Percentiles rank a stretch among this genome's conserved stretches.
Conservation (phyloP, 2,113 vertebrate genomes). For the Xenopus laevis region DNA sequence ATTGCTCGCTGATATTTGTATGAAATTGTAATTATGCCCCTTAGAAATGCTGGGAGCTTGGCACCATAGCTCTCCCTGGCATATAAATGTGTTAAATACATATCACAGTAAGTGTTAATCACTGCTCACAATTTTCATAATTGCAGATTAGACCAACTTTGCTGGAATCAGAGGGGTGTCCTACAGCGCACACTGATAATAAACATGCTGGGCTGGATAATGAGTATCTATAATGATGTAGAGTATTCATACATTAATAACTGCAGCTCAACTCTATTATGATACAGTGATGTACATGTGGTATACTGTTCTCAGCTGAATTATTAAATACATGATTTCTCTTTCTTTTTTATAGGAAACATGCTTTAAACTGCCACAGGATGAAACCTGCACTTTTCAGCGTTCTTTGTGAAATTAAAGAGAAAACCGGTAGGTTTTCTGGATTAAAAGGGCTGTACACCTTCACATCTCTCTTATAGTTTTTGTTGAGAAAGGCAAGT, state of each 20-base stretch:
- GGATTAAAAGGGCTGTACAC: no score
- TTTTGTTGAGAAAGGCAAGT: no score
- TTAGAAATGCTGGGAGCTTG: neutral
- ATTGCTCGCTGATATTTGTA: neutral
- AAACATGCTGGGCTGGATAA: neutral
- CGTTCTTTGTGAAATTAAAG: conserved; percentile 90
- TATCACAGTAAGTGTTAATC: conserved; percentile 3
- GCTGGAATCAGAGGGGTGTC: neutral
- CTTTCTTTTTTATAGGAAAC: conserved; percentile 55
- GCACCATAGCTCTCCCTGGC: neutral
- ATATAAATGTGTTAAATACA: conserved; percentile 1
- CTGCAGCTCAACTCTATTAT: neutral
- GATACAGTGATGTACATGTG: neutral
- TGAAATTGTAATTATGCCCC: neutral
- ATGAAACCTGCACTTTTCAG: conserved; percentile 92
- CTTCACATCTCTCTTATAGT: no score
- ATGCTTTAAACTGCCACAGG: conserved; percentile 81
- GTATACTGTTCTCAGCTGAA: neutral
- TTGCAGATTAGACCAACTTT: conserved; percentile 3
- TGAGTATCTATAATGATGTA: conserved; percentile 1
- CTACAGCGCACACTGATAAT: neutral
- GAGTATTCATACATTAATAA: conserved; percentile 2
- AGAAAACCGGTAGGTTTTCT: conserved; percentile 76
- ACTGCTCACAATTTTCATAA: neutral
- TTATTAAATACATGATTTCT: neutral